Base-by-base conservation (phyloP, 2,113 vertebrate species). In the Trochalopteron elliotii region DNA sequence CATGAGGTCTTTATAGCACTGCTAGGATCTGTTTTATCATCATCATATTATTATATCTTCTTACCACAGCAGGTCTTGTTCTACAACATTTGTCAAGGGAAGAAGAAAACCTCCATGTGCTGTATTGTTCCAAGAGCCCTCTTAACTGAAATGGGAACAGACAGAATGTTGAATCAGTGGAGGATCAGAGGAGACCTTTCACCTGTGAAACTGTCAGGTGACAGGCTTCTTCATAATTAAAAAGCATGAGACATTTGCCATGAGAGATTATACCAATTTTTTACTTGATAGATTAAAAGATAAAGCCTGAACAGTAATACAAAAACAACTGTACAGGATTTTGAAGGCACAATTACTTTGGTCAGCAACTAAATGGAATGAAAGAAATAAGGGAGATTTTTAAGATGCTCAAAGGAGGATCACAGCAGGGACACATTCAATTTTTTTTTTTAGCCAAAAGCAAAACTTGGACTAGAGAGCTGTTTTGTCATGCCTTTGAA, bases 1-100 rank as follows among this genome's bases (percentile, higher is more conserved):
- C 22, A 30, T 13, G 64, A 86, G 55, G 56, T 83, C 56, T 50
- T 89, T 87, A 78, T 60, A 75, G 27, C 28, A 35, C 60, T 57
- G 22, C 64, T 78, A 67, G 6, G 52, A 81, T 90, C 42, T 96
- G 42, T 55, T 94, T 93, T 81, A 74, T 83, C 71, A 44, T 57
- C 37, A 19, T 45, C n/a, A 19, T 64, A 17, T 21, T 30, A 40
- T 52, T 77, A 28, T 91, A 82, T 89, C 61, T 83, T 83, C 57
- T 72, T 85, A 57, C 30, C 20, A 28, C 47, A 87, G 44, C 33
- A 60, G 18, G 52, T 60, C 70, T 81, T 88, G 39, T 74, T 77
- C 59, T 42, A 11, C 23, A 47, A 10, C 42, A 44, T 80, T 94
- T 74, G 33, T 86, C 45, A 90, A 77, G 21, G 39, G 84, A 86